Base-by-base conservation (phyloP, 2,797 vertebrate genomes). In the Acipenser oxyrinchus region DNA sequence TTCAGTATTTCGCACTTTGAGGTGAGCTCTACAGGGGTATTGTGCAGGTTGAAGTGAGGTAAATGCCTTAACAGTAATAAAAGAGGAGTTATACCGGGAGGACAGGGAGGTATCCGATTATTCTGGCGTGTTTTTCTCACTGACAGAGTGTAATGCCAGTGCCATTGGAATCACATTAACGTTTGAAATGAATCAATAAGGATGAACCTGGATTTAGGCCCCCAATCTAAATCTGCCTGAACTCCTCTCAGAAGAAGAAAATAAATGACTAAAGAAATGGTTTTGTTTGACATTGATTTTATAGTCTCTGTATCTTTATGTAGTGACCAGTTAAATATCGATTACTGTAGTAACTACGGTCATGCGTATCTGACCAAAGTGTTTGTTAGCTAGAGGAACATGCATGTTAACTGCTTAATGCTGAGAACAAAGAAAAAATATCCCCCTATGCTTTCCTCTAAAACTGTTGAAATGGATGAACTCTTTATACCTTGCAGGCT, bases 401-500 rank as follows among this genome's bases (percentile, higher is more conserved):
- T 37, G 5, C 37, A 5, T 37, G 37, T 37, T 37, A 37, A 37
- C 5, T 37, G 37, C 37, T 37, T 37, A 37, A 37, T 37, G 37
- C 37, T 37, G 37, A 37, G 37, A 37, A 37, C 37, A 37, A 37
- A 37, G 37, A 37, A 37, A 0, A 37, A 37, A 4, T 37, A 5
- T 37, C 37, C 37, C 37, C 37, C 37, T 37, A 18, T 18, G 37
- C 5, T 37, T 37, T 37, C 5, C 37, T 37, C 37, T 37, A 37
- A 37, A 37, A 37, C 37, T 37, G 37, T 37, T 37, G 37, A 37
- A 37, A 37, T 5, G 37, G 37, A 37, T 37, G 37, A 5, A 37
- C 37, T 37, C 37, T 63, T 57, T 70, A 73, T 78, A 23, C 65
- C 57, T 70, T 70, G 66, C 74, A 98, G 96, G 94, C 94, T 15